Base-by-base conservation (phyloP, 2,888 invertebrate species). In the Dynastes tityus region DNA sequence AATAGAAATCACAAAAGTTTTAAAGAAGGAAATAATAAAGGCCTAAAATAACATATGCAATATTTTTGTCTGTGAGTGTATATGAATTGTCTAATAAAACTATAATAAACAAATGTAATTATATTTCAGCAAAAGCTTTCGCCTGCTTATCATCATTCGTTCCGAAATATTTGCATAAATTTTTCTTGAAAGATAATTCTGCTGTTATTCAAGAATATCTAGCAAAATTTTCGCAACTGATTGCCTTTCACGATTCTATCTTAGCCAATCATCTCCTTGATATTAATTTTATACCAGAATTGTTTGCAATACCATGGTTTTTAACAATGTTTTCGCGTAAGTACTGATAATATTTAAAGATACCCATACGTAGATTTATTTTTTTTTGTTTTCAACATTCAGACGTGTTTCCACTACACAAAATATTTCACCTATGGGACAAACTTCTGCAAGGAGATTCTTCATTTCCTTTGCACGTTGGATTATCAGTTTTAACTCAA, bases 221-320 rank as follows among this genome's bases (percentile, higher is more conserved):
- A 81, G 95, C 96, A 3, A 98, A 99, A 89, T 99, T 99, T 90
- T 97, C 97, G 82, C 98, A 98, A 87, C 91, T 99, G 85, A 95
- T 98, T 64, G 95, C 98, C 55, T 99, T 97, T 89, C 97, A 98
- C 87, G 99, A 99, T 88, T 97, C 99, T 0, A 91, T 93, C 78
- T 89, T 99, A 78, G 96, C 97, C 1, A 96, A 96, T 86, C 99
- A 99, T 89, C 90, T 99, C 68, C 93, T 95, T 84, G 94, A 94
- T 16, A 98, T 99, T 83, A 96, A 95, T 86, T 99, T 99, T 88
- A 97, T 96, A 83, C 98, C 99, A 0, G 98, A 99, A 89, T 91
- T 99, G 16, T 99, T 98, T 89, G 98, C 99, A 27, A 99, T 99
- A 88, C 98, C 99, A 0, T 99, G 99, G 99, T 99, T 98, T 88